phyloP scores from a whole-genome alignment of 2,113 vertebrate genomes.

The Sturnus vulgaris region DNA sequence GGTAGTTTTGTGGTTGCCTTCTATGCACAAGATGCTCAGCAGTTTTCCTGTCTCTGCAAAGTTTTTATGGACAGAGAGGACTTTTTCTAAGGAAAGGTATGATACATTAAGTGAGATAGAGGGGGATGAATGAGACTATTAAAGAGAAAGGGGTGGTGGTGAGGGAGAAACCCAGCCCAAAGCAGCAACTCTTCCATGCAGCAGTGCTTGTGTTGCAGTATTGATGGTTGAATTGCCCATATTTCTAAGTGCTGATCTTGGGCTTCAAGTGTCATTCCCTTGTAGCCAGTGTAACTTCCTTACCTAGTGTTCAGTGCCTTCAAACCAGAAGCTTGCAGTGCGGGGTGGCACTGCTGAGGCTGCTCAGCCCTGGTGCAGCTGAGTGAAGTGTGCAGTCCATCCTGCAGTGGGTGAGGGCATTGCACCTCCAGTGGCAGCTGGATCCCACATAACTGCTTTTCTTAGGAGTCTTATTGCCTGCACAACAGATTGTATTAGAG shows the following conservation, averaged over 20 bases:
- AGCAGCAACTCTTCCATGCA: neutral
- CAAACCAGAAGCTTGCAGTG: neutral
- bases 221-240: neutral
- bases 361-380: neutral
- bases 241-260: neutral
- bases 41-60: neutral
- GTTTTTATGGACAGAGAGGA: neutral
- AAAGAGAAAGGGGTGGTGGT: neutral
- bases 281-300: neutral
- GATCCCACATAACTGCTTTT: neutral
- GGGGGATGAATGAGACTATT: neutral
- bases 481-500: neutral
- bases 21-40: neutral
- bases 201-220: neutral
- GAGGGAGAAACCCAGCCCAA: neutral
- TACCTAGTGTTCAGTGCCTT: neutral
- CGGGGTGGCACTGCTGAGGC: neutral
- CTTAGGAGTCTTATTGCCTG: neutral
- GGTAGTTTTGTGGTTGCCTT: neutral
- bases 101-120: neutral
- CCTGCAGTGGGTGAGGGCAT: neutral
- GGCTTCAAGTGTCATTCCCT: neutral
- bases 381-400: neutral
- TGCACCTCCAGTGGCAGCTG: fast-evolving
- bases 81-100: neutral